These are phyloP conservation scores for Papilio demoleus DNA, from an alignment of 2,888 invertebrate genomes.

Conservation along the genomic window DNA sequence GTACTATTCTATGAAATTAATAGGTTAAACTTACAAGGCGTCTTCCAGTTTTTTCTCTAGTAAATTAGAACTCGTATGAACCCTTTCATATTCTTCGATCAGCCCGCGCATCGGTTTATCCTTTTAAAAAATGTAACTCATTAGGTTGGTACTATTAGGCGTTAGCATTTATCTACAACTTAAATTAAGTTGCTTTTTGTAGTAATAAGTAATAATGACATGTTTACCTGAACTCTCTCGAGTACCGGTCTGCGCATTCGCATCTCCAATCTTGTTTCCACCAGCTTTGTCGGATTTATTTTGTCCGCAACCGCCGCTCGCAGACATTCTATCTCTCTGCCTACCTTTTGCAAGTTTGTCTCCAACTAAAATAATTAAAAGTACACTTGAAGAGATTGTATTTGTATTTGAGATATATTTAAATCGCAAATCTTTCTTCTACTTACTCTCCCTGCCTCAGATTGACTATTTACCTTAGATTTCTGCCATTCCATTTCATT, in stretches of 20 bases:
- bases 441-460: too few species aligned
- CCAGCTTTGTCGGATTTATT: constrained; percentile 90
- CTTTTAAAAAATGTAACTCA: constrained; percentile 55
- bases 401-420: too few species aligned
- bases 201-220: not conserved
- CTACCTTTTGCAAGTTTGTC: constrained; percentile 90
- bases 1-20: not conserved
- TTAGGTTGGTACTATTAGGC: not conserved
- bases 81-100: constrained; percentile 87
- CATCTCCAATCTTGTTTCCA: constrained; percentile 94
- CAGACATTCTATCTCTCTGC: constrained; percentile 89
- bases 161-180: not conserved
- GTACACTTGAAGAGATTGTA: constrained; percentile 3
- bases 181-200: not conserved
- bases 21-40: constrained; percentile 82
- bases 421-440: too few species aligned
- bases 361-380: constrained; percentile 80
- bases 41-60: constrained; percentile 87
- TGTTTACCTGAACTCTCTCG: constrained; percentile 81
- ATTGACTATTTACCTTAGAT: constrained; percentile 67
- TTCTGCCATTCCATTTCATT: constrained; percentile 97
- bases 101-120: constrained; percentile 90
- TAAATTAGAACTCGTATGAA: constrained; percentile 86
- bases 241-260: constrained; percentile 90
- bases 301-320: constrained; percentile 90